Base-by-base conservation (phyloP, 2,888 invertebrate species). In the Scelioninae gen. 1 region DNA sequence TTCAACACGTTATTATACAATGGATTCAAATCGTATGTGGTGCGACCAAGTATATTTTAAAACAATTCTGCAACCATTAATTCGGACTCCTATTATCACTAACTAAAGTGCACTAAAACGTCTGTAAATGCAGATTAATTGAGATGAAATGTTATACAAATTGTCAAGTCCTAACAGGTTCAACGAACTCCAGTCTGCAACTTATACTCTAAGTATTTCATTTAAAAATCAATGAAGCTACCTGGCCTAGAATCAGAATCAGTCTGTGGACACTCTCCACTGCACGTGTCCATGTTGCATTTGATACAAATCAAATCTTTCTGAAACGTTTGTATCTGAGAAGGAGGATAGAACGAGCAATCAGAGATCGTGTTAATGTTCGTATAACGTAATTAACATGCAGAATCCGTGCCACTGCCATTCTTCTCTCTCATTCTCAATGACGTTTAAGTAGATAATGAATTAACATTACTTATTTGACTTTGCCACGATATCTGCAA, bases 201-300 rank as follows among this genome's bases (percentile, higher is more conserved):
- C 58, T 55, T 31, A n/a, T n/a, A n/a, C n/a, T n/a, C 47, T 69
- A 63, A 81, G 58, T 49, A 66, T 53, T 29, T 45, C 34, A 13
- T 40, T 63, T 56, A 81, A 81, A 83, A 83, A 83, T 83, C 83
- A 83, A 83, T 83, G 80, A 69, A 74, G 79, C 80, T 81, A 77
- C 65, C 77, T 83, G 80, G 58, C 80, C 74, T 83, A 81, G 80
- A 81, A 83, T 74, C 47, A n/a, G 63, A 68, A 77, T 51, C 15
- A n/a, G n/a, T n/a, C n/a, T 40, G 16, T 40, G 47, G 58, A 72
- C 69, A 69, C 15, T 56, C 55, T n/a, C n/a, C 29, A 32, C 60
- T 34, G 45, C 79, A 74, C 62, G 80, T 81, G 74, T 62, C 69
- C 62, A 58, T 16, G 56, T 51, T 47, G 29, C 51, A 65, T 75